Base-by-base conservation (phyloP, 1,140 invertebrate species). In the Lepidurus couesii region DNA sequence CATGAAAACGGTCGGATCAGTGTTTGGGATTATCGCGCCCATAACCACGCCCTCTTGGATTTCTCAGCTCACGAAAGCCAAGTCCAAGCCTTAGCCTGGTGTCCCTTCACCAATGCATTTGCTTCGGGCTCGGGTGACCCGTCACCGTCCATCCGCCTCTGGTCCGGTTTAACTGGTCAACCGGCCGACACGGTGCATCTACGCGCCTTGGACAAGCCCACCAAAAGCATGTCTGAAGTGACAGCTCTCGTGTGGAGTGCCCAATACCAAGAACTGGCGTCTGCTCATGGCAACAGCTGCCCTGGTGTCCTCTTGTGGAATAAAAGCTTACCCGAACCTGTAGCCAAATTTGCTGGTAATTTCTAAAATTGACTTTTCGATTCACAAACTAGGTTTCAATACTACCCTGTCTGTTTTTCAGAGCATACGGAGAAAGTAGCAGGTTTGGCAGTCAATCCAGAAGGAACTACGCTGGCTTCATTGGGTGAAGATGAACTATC, bases 81-180 rank as follows among this genome's bases (percentile, higher is more conserved):
- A 13, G 53, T 65, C 9, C 53, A 21, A 9, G 13, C 53, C 21
- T 65, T 65, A 21, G 53, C 53, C 8, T 65, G 53, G 53, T 65
- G 53, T 65, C 53, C 53, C 13, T 65, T 65, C 13, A 21, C 53
- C 9, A 65, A 65, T 16, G 7, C n/a, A 65, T 65, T 65, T 65
- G 53, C 53, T 65, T 65, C 53, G 21, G 53, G 53, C 53, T 65
- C 53, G 53, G 53, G 53, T n/a, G 53, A 13, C 6, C 53, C 53
- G n/a, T n/a, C 53, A 65, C 53, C 53, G 3, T 5, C 53, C 16
- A 65, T 65, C 3, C 53, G 21, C 53, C 53, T 65, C 53, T 65
- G 53, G 53, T 65, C 53, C 9, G 13, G 53, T 65, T 65, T 65
- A 16, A 13, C 6, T 1, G 53, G 53, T 16, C 16, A 65, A 16